Evolutionary conservation across 2,797 vertebrate genomes (phyloP), one percentile per base, ranked within the genome.

Genomic region (Muraenolepis orangiensis): DNA sequence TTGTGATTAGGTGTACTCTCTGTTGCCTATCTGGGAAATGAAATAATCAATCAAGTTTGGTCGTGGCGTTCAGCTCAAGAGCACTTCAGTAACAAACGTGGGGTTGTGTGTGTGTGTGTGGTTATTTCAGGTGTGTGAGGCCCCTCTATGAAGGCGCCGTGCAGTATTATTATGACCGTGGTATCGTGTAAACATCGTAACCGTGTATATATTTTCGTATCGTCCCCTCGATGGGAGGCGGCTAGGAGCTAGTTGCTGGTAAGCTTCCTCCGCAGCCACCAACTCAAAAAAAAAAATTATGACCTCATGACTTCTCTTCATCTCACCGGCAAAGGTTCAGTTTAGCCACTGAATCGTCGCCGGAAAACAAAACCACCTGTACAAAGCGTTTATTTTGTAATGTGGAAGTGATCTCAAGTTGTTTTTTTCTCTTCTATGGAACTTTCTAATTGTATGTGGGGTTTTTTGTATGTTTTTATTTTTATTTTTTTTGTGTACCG

Each of bases 401-500:
- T 64, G 57, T 26, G 4, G n/a, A 64, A 64, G 57, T 67, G 26
- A 6, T 67, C 2, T 66, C 4, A 31, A 12, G n/a, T n/a, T n/a
- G n/a, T n/a, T n/a, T n/a, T n/a, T n/a, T 67, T 67, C n/a, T 67
- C 29, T 67, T 67, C 66, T 30, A 16, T 67, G 13, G 29, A 29
- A 67, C 57, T 26, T 64, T 67, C 13, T 16, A 67, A 66, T n/a
- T 5, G 29, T 28, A 66, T 29, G 16, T 67, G 66, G 6, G 5
- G 6, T 26, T 13, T 57, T 36, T 72, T 66, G 70, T 57, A 18
- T 12, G 23, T 72, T 73, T 83, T 26, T 13, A 46, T 36, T 72
- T 66, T 69, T 57, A 18, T 12, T n/a, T 72, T 73, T 83, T 78
- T 75, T 84, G 75, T 82, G 75, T 83, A 85, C 85, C 72, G 29